Conservation (phyloP, 2,797 vertebrate genomes). For the Echiichthys vipera region DNA sequence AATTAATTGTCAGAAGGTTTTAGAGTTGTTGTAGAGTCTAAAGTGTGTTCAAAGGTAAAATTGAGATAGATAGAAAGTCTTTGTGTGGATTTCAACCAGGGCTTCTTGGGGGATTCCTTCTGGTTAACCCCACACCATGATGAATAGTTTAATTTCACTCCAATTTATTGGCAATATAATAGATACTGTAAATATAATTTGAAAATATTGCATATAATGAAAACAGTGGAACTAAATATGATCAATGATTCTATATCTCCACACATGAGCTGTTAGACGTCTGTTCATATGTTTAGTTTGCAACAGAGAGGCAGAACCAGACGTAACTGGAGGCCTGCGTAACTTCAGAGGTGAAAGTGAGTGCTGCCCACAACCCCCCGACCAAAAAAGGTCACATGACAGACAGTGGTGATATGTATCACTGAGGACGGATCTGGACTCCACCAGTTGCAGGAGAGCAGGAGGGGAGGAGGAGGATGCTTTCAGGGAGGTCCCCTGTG, state of each 20-base stretch:
- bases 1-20: neutral
- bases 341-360: constrained; percentile 37
- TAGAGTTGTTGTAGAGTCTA: neutral
- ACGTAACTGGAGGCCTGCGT: constrained; percentile 9
- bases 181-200: neutral
- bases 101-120: constrained; percentile 26
- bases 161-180: too few species aligned
- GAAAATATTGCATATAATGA: neutral
- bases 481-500: constrained; percentile 89
- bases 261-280: neutral
- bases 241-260: neutral
- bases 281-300: neutral
- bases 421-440: constrained; percentile 55
- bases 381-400: constrained; percentile 81
- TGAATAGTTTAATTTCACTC: neutral
- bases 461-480: constrained; percentile 80
- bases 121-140: neutral
- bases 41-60: constrained; percentile 2
- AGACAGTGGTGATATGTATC: constrained; percentile 71
- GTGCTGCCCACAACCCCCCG: constrained; percentile 7
- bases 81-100: neutral
- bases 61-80: neutral
- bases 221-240: neutral
- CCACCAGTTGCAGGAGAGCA: constrained; percentile 88
- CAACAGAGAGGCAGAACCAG: neutral